These are phyloP conservation scores for Gorsachius goisagi DNA, from an alignment of 2,113 vertebrate species.

Conservation along the genomic window DNA sequence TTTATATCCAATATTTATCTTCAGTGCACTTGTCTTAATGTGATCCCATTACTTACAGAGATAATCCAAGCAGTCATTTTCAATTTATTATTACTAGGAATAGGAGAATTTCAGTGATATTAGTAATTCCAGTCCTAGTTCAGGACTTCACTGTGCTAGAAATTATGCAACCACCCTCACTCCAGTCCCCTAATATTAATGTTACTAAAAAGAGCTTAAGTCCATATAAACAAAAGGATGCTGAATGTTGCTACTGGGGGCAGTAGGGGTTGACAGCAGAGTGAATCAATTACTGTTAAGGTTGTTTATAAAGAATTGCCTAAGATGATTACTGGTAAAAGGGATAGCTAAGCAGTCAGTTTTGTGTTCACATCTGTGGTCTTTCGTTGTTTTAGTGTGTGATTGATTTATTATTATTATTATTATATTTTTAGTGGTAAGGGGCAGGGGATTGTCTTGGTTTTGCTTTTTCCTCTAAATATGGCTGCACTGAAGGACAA, in stretches of 20 bases:
- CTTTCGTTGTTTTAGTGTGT: not conserved
- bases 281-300: not conserved
- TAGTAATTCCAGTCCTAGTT: not conserved
- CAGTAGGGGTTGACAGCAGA: fast-evolving
- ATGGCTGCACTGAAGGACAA: not conserved
- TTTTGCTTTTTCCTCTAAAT: not conserved
- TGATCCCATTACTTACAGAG: constrained; percentile 48
- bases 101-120: not conserved
- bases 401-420: not conserved
- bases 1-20: constrained; percentile 59
- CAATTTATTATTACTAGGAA: constrained; percentile 43
- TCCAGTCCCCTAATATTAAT: not conserved
- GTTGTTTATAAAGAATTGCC: not conserved
- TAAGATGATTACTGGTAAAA: not conserved
- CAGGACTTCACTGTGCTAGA: not conserved
- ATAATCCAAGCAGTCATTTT: constrained; percentile 38
- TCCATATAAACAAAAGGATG: not conserved
- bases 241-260: not conserved
- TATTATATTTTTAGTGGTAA: not conserved
- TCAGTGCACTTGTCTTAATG: constrained; percentile 44
- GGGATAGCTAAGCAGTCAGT: not conserved
- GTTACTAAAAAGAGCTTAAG: not conserved
- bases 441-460: fast-evolving
- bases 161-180: not conserved
- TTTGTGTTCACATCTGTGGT: not conserved